Base-by-base conservation (phyloP, 2,888 invertebrate species). In the Bugulina stolonifera region DNA sequence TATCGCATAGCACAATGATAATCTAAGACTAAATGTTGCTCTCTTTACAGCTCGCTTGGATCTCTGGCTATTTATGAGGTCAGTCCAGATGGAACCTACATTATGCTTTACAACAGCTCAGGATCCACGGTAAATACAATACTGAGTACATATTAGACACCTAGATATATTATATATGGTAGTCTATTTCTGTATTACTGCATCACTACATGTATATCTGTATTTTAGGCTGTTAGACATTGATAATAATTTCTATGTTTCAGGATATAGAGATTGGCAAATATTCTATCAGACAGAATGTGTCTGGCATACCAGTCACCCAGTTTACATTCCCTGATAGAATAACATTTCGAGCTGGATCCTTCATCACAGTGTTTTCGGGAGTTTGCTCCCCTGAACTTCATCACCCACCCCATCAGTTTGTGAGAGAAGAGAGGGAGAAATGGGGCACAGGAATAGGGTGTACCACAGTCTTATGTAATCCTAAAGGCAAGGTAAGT, bases 221-320 rank as follows among this genome's bases (percentile, higher is more conserved):
- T n/a, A n/a, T n/a, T n/a, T n/a, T n/a, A n/a, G n/a, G n/a, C n/a
- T n/a, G n/a, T n/a, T n/a, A n/a, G n/a, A n/a, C n/a, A n/a, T n/a
- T n/a, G n/a, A n/a, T n/a, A n/a, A n/a, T n/a, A 57, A 18, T 57
- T 25, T 5, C 23, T 57, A 27, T 57, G 10, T 57, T 64, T 22
- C 32, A 64, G 64, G 64, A 64, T 34, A 64, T 64, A 14, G 64
- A 64, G 64, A 14, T 64, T 64, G 64, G 64, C 10, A 34, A 34
- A 10, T 64, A 25, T 5, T 64, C 64, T 1, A 64, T 64, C 25
- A 27, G 27, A 32, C 64, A 64, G n/a, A 64, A 64, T n/a, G 27
- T 64, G 1, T 29, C 32, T 14, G 64, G 64, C 3, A 27, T 64
- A 25, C 64, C 64, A 27, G 64, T 34, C 14, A 64, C 32, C 32